A percentile compares a stretch with the other conserved stretches of the same genome.
phyloP scores from a whole-genome alignment of 2,888 invertebrate genomes.

The Achlya flavicornis region DNA sequence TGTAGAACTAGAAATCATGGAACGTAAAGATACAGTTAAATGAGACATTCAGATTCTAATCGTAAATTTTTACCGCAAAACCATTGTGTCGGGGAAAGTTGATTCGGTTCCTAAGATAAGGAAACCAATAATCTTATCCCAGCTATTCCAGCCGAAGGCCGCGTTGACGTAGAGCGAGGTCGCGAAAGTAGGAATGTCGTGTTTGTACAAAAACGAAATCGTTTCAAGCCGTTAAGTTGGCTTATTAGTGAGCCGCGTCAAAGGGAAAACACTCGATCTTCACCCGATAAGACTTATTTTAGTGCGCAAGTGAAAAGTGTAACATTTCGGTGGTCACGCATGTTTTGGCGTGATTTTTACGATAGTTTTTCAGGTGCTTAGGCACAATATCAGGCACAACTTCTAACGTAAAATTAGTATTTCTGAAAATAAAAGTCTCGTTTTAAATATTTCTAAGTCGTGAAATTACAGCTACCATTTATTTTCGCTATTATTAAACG shows the following conservation, averaged over 20 bases:
- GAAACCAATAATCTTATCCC: constrained; percentile 40
- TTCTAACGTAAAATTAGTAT: not conserved
- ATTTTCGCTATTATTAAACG: not conserved
- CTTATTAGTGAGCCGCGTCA: constrained; percentile 42
- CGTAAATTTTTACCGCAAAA: constrained; percentile 2
- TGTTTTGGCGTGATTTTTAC: constrained; percentile 13
- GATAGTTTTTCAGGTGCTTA: constrained; percentile 6
- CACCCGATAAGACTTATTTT: constrained; percentile 30
- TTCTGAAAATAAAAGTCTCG: not conserved
- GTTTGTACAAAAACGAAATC: constrained; percentile 36
- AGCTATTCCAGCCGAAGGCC: constrained; percentile 2
- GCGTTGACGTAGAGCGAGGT: not conserved
- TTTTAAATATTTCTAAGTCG: not conserved
- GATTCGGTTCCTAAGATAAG: constrained; percentile 41
- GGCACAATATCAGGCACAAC: not conserved
- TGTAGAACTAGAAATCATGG: not conserved
- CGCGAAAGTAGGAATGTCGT: constrained; percentile 18
- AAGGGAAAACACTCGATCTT: constrained; percentile 29
- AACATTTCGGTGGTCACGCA: constrained; percentile 36
- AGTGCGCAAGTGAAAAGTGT: constrained; percentile 36
- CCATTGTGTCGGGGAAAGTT: not conserved
- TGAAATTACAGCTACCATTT: not conserved
- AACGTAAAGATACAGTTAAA: not conserved
- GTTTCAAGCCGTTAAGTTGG: constrained; percentile 38
- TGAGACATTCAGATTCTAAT: not conserved